A percentile compares a stretch with the other conserved stretches of the same genome.
phyloP scores from a whole-genome alignment of 2,797 vertebrate species.

The Tympanoctomys barrerae region DNA sequence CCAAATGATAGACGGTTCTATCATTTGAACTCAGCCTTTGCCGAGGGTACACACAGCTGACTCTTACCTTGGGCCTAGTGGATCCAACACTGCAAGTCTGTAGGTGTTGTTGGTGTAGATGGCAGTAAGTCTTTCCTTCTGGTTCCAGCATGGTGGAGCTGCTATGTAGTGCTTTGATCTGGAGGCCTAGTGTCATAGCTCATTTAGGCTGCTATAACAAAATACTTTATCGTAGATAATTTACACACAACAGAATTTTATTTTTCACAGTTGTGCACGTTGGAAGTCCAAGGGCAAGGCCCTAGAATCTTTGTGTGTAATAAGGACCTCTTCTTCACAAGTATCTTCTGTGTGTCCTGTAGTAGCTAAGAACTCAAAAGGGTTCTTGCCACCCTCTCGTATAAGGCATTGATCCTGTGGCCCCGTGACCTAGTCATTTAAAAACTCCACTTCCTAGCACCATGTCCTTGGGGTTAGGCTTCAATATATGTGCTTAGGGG shows the following conservation, averaged over 20 bases:
- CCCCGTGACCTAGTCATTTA: not conserved
- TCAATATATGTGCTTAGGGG: not conserved
- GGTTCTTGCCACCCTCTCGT: not conserved
- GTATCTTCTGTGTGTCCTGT: not conserved
- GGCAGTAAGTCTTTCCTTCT: not conserved
- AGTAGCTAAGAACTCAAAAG: no score
- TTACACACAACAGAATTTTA: not conserved
- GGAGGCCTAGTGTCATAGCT: not conserved
- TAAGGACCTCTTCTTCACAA: not conserved
- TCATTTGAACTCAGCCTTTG: not conserved
- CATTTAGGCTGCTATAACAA: not conserved
- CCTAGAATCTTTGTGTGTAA: not conserved
- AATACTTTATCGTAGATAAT: not conserved
- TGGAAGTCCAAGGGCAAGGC: not conserved
- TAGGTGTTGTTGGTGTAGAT: not conserved
- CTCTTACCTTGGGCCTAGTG: not conserved
- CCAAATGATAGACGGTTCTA: no score
- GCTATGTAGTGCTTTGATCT: not conserved
- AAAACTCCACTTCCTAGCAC: not conserved
- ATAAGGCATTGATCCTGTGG: not conserved
- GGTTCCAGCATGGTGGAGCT: not conserved
- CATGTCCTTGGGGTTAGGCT: not conserved
- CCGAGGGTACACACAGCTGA: not conserved
- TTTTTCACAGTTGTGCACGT: not conserved
- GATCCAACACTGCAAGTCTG: not conserved